These are phyloP conservation scores for Lipophrys pholis DNA, from an alignment of 2,113 vertebrate species.

Conservation along the genomic window DNA sequence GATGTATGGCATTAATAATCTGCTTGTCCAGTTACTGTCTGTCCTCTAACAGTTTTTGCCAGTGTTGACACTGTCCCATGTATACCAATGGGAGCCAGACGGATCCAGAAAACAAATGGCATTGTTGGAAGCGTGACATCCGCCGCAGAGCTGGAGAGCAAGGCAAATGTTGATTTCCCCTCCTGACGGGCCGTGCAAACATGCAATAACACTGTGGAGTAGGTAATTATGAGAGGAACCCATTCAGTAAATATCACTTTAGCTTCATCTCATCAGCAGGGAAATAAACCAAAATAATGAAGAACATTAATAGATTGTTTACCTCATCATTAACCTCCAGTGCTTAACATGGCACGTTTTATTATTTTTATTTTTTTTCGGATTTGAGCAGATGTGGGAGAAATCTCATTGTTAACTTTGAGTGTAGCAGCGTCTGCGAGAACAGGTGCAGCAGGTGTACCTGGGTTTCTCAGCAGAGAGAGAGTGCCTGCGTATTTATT, in stretches of 20 bases:
- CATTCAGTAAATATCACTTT: slow-evolving; percentile 59
- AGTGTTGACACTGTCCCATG: not conserved
- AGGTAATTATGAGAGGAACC: slow-evolving; percentile 51
- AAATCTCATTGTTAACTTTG: slow-evolving; percentile 20
- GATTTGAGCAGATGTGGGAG: not conserved
- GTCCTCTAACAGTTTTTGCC: slow-evolving; percentile 3
- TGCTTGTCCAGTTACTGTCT: slow-evolving; percentile 12
- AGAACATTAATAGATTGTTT: slow-evolving; percentile 43
- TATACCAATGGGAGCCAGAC: slow-evolving; percentile 26
- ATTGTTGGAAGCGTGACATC: slow-evolving; percentile 31
- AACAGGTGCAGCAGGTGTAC: slow-evolving; percentile 12
- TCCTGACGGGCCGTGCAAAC: slow-evolving; percentile 45
- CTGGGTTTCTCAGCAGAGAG: slow-evolving; percentile 9
- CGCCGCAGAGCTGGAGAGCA: slow-evolving; percentile 32
- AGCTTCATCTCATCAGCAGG: slow-evolving; percentile 57
- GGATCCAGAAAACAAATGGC: slow-evolving; percentile 35
- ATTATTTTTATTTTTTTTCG: not conserved
- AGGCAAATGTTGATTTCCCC: slow-evolving; percentile 57
- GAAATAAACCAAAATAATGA: slow-evolving; percentile 53
- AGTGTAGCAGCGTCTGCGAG: not conserved
- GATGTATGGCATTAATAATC: not conserved
- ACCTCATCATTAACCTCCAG: slow-evolving; percentile 38
- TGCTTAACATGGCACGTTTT: slow-evolving; percentile 17
- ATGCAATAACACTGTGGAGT: slow-evolving; percentile 49
- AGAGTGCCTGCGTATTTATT: slow-evolving; percentile 17